These are phyloP conservation scores for Dromius quadrimaculatus DNA, from an alignment of 2,888 invertebrate genomes.

Conservation along the genomic window DNA sequence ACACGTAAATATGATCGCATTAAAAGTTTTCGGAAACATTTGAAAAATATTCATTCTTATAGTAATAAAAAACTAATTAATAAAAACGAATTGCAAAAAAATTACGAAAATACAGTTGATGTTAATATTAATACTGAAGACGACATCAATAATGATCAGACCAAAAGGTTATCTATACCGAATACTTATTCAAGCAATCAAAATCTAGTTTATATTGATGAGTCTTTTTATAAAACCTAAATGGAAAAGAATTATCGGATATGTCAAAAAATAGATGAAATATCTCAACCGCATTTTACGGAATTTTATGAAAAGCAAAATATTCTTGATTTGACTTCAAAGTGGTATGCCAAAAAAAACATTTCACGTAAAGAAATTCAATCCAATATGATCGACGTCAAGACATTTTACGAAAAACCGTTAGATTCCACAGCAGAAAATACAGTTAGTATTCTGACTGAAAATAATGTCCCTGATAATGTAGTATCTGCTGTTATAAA, in stretches of 20 bases:
- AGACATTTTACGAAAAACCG: constrained; percentile 5
- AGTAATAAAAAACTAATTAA: constrained; percentile 3
- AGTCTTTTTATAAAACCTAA: constrained; percentile 9
- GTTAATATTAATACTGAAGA: constrained; percentile 9
- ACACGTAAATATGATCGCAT: constrained; percentile 1
- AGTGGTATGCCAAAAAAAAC: constrained; percentile 39
- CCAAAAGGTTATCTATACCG: background rate
- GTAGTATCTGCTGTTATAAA: no score
- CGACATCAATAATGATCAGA: constrained; percentile 12
- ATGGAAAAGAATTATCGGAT: constrained; percentile 8
- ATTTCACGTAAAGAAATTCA: constrained; percentile 41
- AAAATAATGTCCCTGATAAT: no score
- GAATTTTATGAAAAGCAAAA: background rate
- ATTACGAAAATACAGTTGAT: constrained; percentile 1
- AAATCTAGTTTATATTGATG: constrained; percentile 1
- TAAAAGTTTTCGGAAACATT: constrained; percentile 19
- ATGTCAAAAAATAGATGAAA: constrained; percentile 2
- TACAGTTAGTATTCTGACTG: no score
- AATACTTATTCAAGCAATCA: background rate
- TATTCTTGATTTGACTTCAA: constrained; percentile 36
- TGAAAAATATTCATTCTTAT: constrained; percentile 14
- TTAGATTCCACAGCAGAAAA: constrained; percentile 4
- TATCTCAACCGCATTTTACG: constrained; percentile 9
- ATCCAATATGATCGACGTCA: constrained; percentile 11
- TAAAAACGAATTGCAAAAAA: constrained; percentile 4